Evolutionary conservation across 2,797 vertebrate genomes (phyloP).

Genomic region (Ctenopoma multispine): DNA sequence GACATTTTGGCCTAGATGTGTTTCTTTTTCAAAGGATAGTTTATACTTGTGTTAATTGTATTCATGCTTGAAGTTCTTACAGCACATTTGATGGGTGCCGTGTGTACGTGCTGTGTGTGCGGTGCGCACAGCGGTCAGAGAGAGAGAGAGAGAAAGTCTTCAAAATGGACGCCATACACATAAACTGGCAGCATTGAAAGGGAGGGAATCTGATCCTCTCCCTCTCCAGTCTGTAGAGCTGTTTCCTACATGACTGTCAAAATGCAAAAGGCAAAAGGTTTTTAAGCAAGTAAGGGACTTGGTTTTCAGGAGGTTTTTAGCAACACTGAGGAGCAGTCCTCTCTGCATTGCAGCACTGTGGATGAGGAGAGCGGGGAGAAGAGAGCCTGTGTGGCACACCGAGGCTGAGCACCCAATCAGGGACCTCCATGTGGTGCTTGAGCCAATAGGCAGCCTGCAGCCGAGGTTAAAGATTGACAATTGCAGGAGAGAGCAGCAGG

Average conservation of each 20-base stretch:
- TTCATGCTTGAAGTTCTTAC: constrained; percentile 26
- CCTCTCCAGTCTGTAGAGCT: constrained; percentile 53
- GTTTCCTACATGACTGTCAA: constrained; percentile 53
- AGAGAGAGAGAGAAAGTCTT: constrained; percentile 59
- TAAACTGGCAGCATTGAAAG: constrained; percentile 62
- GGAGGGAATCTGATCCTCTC: constrained; percentile 71
- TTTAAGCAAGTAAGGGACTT: constrained; percentile 50
- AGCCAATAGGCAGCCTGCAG: constrained; percentile 91
- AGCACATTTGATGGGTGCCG: constrained; percentile 61
- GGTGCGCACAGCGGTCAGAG: constrained; percentile 57
- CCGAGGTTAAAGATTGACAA: constrained; percentile 97
- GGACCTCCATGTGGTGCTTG: constrained; percentile 81
- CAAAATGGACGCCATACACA: constrained; percentile 82
- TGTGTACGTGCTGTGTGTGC: constrained; percentile 62
- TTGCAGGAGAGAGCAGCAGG: constrained; percentile 88
- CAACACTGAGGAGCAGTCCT: constrained; percentile 80
- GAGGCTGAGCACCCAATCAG: constrained; percentile 87
- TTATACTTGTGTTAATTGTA: background rate
- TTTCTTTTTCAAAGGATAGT: background rate
- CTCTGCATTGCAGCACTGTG: constrained; percentile 98
- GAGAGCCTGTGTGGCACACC: constrained; percentile 86
- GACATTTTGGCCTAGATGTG: constrained; percentile 16
- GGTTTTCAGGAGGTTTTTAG: constrained; percentile 66
- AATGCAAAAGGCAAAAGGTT: constrained; percentile 45
- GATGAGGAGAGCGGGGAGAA: constrained; percentile 90